phyloP scores from a whole-genome alignment of 2,797 vertebrate species.

The Xiphophorus birchmanni region DNA sequence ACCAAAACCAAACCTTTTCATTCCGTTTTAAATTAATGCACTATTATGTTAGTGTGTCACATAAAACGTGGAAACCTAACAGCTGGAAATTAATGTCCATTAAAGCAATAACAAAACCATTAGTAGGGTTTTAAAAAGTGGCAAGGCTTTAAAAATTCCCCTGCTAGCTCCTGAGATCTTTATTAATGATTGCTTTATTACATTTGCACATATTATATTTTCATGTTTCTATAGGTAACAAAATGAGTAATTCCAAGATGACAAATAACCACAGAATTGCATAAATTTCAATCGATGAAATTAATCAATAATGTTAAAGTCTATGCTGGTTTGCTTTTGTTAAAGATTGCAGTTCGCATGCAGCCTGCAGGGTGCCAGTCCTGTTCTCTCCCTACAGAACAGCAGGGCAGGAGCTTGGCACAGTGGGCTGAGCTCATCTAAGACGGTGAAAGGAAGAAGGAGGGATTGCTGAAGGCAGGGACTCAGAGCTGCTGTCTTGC shows the following conservation, averaged over 20 bases:
- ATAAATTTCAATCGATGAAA: too few relatives aligned
- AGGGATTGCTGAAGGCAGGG: neutral
- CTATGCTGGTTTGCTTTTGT: neutral
- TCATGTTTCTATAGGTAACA: neutral
- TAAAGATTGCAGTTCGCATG: neutral
- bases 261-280: neutral
- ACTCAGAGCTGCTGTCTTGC: neutral
- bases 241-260: neutral
- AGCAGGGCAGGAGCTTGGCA: neutral
- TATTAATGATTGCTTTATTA: neutral
- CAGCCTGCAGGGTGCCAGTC: neutral
- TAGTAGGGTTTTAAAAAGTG: neutral
- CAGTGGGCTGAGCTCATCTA: neutral
- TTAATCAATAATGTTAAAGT: neutral
- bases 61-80: neutral
- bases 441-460: neutral
- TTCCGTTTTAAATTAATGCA: neutral
- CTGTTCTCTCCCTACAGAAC: neutral
- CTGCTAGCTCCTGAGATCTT: neutral
- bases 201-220: neutral
- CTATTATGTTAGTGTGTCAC: neutral
- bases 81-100: neutral
- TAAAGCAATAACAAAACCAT: neutral
- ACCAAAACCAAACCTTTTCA: neutral
- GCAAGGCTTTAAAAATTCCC: neutral